Conservation (phyloP, 2,888 invertebrate species). For the Gisinianus flammeolus region DNA sequence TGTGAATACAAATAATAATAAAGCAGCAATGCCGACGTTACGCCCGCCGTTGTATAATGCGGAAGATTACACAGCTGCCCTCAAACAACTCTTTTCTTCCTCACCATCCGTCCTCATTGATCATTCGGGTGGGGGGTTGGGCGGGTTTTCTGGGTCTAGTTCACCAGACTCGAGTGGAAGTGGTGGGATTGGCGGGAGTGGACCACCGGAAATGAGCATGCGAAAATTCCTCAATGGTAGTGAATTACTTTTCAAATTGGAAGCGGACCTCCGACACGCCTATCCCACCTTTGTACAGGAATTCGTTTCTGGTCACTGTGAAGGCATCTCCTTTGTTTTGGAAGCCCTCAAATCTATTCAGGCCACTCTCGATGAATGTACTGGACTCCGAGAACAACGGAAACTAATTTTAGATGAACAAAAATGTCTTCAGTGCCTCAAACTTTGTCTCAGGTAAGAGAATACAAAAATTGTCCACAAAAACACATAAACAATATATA, state of each 20-base stretch:
- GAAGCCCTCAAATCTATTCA: constrained; percentile 87
- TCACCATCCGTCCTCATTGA: constrained; percentile 46
- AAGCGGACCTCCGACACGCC: constrained; percentile 73
- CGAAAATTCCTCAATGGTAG: constrained; percentile 86
- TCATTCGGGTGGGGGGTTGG: constrained; percentile 45
- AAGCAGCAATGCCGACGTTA: constrained; percentile 62
- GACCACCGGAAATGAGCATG: constrained; percentile 75
- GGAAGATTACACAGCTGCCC: constrained; percentile 75
- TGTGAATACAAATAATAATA: constrained; percentile 24
- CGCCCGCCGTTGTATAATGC: constrained; percentile 89
- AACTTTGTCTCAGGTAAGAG: constrained; percentile 49
- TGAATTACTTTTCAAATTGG: constrained; percentile 83
- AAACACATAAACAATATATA: not conserved
- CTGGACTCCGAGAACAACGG: constrained; percentile 55
- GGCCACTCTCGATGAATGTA: constrained; percentile 71
- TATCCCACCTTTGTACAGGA: constrained; percentile 68
- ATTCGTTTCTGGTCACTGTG: constrained; percentile 84
- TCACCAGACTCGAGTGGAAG: constrained; percentile 35
- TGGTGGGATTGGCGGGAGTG: not conserved
- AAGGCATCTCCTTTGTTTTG: constrained; percentile 82
- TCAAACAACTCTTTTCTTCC: constrained; percentile 48
- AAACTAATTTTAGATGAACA: constrained; percentile 57
- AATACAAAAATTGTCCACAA: not conserved
- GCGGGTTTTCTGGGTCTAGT: constrained; percentile 42
- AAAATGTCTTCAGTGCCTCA: constrained; percentile 56